Conservation (phyloP, 2,113 vertebrate species). For the Tretioscincus oriximinensis region DNA sequence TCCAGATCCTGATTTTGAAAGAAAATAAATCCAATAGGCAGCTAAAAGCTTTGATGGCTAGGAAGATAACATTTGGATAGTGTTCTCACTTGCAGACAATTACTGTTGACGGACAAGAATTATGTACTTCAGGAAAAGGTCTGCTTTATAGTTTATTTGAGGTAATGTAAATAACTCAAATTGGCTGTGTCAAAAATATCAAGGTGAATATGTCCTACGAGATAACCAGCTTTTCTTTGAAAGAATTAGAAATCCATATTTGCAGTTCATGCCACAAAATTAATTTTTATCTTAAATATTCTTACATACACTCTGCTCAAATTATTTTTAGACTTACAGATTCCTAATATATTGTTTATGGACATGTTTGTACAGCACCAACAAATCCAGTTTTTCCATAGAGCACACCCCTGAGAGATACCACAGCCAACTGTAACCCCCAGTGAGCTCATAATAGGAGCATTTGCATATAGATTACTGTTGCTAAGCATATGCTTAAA, state of each 20-base stretch:
- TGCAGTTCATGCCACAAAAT: not conserved
- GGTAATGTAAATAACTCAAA: not conserved
- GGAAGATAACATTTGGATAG: not conserved
- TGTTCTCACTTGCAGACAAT: not conserved
- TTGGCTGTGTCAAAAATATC: not conserved
- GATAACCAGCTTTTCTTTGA: not conserved
- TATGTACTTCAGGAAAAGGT: not conserved
- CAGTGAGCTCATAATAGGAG: not conserved
- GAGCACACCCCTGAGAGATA: not conserved
- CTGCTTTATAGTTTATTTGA: constrained; percentile 15
- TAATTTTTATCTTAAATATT: not conserved
- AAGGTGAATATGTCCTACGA: not conserved
- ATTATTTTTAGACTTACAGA: not conserved
- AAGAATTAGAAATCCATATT: not conserved
- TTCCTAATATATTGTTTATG: not conserved
- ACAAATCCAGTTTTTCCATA: not conserved
- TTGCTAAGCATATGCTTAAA: not conserved
- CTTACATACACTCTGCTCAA: not conserved
- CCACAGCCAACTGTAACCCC: not conserved
- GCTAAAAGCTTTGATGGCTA: not conserved
- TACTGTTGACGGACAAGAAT: not conserved
- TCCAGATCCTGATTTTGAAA: too few relatives aligned
- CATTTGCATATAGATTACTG: not conserved
- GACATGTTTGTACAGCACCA: too few relatives aligned
- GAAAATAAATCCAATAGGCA: not conserved